Conservation (phyloP, 2,888 invertebrate species). For the Andricus quercusramuli region DNA sequence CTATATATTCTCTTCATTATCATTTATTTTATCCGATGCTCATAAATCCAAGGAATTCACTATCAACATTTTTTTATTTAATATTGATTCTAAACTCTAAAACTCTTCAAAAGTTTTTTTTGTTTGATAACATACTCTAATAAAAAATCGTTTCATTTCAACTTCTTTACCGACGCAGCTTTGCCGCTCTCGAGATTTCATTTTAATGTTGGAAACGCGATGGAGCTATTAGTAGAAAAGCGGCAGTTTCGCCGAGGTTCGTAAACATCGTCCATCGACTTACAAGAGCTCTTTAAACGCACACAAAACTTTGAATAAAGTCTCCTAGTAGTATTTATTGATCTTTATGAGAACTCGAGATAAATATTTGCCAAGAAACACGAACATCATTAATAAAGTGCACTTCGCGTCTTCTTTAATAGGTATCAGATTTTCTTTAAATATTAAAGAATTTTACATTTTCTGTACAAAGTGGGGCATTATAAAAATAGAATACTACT, state of each 20-base stretch:
- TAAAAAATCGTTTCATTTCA: not conserved
- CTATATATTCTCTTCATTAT: not conserved
- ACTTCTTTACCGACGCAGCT: slow-evolving; percentile 5
- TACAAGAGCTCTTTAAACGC: slow-evolving; percentile 10
- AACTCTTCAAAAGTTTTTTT: not conserved
- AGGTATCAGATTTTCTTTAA: not conserved
- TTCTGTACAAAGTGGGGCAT: not conserved
- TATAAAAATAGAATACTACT: slow-evolving; percentile 8
- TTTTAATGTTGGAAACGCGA: slow-evolving; percentile 7
- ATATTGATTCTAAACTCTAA: no score
- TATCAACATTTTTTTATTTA: not conserved
- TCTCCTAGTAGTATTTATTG: not conserved
- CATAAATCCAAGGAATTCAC: not conserved
- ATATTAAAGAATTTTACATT: not conserved
- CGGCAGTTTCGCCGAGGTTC: slow-evolving; percentile 14
- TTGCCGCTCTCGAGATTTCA: slow-evolving; percentile 6
- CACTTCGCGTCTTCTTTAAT: not conserved
- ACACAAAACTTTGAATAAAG: slow-evolving; percentile 6
- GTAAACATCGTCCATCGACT: slow-evolving; percentile 33
- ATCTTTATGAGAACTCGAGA: not conserved
- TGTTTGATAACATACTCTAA: not conserved
- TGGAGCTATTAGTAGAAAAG: slow-evolving; percentile 36
- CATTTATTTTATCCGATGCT: not conserved
- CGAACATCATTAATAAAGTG: not conserved
- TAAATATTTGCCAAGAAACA: slow-evolving; percentile 5